Evolutionary conservation across 2,113 vertebrate species (phyloP).

Genomic region (Alethe diademata): DNA sequence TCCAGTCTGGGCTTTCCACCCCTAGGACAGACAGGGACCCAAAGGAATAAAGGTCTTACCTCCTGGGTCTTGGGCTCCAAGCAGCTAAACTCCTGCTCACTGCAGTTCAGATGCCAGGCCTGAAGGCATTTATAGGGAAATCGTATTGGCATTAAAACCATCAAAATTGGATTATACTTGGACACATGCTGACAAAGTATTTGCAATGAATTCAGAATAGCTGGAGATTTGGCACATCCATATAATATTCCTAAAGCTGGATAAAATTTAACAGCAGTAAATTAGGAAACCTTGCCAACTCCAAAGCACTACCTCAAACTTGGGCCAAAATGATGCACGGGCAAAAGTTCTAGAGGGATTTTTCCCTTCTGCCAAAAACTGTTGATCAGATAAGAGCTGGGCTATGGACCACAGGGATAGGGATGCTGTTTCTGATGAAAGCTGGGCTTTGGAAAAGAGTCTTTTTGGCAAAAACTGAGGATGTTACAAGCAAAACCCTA

Average conservation of each 20-base stretch:
- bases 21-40: background rate
- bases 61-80: background rate
- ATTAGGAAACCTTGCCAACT: slow-evolving; percentile 9
- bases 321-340: background rate
- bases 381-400: slow-evolving; percentile 20
- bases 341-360: background rate
- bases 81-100: background rate
- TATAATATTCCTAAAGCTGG: slow-evolving; percentile 28
- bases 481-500: background rate
- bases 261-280: slow-evolving; percentile 36
- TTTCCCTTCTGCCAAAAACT: background rate
- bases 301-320: background rate
- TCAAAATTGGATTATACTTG: slow-evolving; percentile 9
- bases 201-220: slow-evolving; percentile 24
- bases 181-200: slow-evolving; percentile 39
- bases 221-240: background rate
- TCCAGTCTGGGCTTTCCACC: background rate
- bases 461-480: background rate
- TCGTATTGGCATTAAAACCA: background rate
- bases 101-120: background rate
- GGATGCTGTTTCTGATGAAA: background rate
- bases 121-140: background rate
- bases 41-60: background rate
- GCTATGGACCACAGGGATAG: background rate
- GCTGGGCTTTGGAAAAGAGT: background rate